Evolutionary conservation across 2,113 vertebrate species (phyloP).

Genomic region (Delphinapterus leucas): DNA sequence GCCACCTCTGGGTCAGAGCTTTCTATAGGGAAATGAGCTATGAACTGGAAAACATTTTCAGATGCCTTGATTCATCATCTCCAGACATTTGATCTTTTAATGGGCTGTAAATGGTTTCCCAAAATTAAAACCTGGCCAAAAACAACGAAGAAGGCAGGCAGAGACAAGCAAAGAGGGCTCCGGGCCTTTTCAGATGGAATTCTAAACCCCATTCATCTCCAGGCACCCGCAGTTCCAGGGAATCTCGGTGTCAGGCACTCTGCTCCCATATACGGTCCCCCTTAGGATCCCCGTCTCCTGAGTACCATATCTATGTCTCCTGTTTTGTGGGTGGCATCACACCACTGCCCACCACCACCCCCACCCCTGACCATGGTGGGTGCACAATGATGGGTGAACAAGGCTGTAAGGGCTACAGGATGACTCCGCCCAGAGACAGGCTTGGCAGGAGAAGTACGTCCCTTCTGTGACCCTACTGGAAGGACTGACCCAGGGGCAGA

Average conservation of each 20-base stretch:
- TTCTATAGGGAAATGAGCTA: conserved; percentile 42
- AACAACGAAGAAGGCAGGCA: neutral
- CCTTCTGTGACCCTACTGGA: neutral
- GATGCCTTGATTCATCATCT: conserved; percentile 29
- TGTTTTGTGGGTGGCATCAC: neutral
- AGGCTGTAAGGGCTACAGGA: neutral
- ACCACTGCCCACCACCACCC: rapidly evolving
- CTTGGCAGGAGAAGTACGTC: neutral
- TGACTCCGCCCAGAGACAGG: neutral
- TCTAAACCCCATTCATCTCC: neutral
- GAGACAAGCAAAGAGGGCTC: neutral
- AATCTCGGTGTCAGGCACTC: neutral
- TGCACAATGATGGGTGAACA: neutral
- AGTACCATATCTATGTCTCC: neutral
- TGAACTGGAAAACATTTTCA: conserved; percentile 1
- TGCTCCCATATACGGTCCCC: neutral
- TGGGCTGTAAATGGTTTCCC: conserved; percentile 37
- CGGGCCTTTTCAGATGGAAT: neutral
- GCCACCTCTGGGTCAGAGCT: neutral
- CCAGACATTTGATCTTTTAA: conserved; percentile 47
- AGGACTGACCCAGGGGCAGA: neutral
- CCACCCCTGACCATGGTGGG: too few relatives aligned
- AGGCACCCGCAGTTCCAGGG: neutral
- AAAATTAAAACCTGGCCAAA: conserved; percentile 15
- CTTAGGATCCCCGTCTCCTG: neutral